Conservation (phyloP, 2,888 invertebrate species). For the Nesidiocoris tenuis region DNA sequence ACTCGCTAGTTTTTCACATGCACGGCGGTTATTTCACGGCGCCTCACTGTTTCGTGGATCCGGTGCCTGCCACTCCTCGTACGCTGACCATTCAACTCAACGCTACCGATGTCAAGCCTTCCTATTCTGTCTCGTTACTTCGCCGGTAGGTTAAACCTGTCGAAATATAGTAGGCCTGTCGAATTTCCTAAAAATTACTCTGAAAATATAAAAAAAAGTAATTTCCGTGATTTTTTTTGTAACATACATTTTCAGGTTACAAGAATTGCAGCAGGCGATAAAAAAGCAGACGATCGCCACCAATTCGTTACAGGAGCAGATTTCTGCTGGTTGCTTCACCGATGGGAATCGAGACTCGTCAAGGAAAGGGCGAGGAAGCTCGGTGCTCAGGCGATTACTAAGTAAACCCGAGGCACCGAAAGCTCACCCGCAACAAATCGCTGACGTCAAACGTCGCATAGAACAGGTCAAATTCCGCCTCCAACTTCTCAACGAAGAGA, state of each 20-base stretch:
- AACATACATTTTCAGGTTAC: conserved; percentile 57
- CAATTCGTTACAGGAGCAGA: conserved; percentile 55
- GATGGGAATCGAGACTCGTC: conserved; percentile 46
- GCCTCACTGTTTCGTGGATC: conserved; percentile 55
- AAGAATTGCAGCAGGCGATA: conserved; percentile 69
- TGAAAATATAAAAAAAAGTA: too few species aligned
- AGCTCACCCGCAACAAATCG: conserved; percentile 59
- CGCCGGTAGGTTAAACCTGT: conserved; percentile 56
- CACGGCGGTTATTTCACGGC: conserved; percentile 82
- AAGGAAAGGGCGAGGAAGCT: conserved; percentile 47
- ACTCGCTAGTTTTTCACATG: conserved; percentile 81
- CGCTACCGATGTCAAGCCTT: conserved; percentile 66
- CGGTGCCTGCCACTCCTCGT: conserved; percentile 54
- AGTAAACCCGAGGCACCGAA: conserved; percentile 44
- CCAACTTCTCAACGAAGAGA: conserved; percentile 68
- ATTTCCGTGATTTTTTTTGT: too few species aligned
- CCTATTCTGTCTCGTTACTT: conserved; percentile 72
- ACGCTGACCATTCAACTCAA: conserved; percentile 58
- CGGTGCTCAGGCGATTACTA: conserved; percentile 51
- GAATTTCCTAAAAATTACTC: neutral
- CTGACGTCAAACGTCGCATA: conserved; percentile 65
- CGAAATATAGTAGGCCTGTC: too few species aligned
- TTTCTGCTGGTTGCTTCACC: conserved; percentile 56
- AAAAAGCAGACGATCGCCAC: conserved; percentile 67
- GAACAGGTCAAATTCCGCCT: conserved; percentile 70